Percentiles rank a stretch among this genome's conserved stretches.
These are phyloP conservation scores for Drepanosiphum platanoidis DNA, from an alignment of 2,888 invertebrate genomes.

Conservation along the genomic window DNA sequence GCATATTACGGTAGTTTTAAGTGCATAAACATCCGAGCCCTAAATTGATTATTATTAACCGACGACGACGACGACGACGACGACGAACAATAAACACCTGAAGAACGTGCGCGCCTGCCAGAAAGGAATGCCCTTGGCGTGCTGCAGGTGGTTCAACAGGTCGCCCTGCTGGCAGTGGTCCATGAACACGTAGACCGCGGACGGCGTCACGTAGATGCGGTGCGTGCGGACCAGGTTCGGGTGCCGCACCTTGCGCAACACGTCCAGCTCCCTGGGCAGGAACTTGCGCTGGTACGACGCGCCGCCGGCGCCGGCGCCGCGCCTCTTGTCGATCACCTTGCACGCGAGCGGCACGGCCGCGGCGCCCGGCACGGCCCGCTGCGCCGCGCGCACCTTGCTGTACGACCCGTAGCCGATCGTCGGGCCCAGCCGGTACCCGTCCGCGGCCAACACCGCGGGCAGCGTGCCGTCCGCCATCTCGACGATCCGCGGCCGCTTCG, in stretches of 20 bases:
- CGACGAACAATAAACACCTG: too few relatives aligned
- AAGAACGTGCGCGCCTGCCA: conserved; percentile 68
- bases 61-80: too few relatives aligned
- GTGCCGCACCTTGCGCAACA: conserved; percentile 69
- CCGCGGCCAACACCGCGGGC: neutral
- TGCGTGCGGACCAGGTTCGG: conserved; percentile 72
- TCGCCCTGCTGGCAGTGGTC: conserved; percentile 74
- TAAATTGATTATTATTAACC: too few relatives aligned
- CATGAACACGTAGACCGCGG: conserved; percentile 73
- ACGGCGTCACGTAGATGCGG: conserved; percentile 70
- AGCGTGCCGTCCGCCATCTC: neutral
- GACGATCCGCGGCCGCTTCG: neutral
- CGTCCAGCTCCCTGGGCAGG: conserved; percentile 74
- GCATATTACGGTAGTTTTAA: too few relatives aligned
- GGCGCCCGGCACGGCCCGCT: conserved; percentile 67
- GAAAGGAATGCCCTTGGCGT: conserved; percentile 71
- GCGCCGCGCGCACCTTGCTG: conserved; percentile 70
- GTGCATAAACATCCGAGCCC: too few relatives aligned
- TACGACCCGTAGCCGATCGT: conserved; percentile 67
- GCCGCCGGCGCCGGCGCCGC: conserved; percentile 69
- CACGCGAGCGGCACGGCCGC: conserved; percentile 69
- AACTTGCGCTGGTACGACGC: conserved; percentile 71
- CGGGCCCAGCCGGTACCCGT: conserved; percentile 43
- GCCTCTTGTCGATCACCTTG: conserved; percentile 72
- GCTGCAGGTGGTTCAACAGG: conserved; percentile 72